Evolutionary conservation across 2,797 vertebrate species (phyloP).

Genomic region (Pseudomugil gertrudae): DNA sequence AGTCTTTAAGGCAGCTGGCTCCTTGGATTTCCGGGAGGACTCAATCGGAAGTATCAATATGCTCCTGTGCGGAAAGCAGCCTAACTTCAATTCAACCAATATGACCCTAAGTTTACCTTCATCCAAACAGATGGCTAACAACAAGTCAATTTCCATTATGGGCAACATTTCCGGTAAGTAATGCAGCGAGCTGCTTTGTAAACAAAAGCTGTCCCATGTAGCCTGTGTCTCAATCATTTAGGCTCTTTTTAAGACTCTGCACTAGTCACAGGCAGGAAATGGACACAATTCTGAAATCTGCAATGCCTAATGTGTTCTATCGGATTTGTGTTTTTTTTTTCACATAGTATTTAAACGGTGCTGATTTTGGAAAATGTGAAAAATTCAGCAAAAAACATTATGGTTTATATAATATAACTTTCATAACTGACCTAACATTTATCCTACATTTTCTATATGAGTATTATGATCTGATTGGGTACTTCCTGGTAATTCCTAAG

Average conservation of each 20-base stretch:
- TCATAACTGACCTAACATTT: conserved; percentile 8
- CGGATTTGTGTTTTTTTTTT: conserved; percentile 11
- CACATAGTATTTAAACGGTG: neutral
- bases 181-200: conserved; percentile 5
- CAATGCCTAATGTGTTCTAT: neutral
- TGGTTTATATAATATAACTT: conserved; percentile 1
- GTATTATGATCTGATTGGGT: conserved; percentile 6
- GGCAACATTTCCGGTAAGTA: conserved; percentile 72
- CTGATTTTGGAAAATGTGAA: conserved; percentile 1
- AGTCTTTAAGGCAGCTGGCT: conserved; percentile 41
- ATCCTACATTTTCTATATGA: neutral
- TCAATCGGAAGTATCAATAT: conserved; percentile 69
- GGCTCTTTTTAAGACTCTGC: neutral
- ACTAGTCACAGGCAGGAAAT: conserved; percentile 4
- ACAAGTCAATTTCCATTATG: conserved; percentile 1
- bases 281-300: conserved; percentile 2
- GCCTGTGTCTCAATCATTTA: conserved; percentile 16
- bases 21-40: conserved; percentile 71
- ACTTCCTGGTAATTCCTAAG: neutral
- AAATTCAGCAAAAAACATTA: conserved; percentile 6
- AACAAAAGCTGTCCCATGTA: conserved; percentile 8
- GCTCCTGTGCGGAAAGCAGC: conserved; percentile 73
- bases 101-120: conserved; percentile 26
- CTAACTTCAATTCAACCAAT: conserved; percentile 63
- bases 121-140: conserved; percentile 15